A percentile compares a stretch with the other conserved stretches of the same genome.
These are phyloP conservation scores for Ctenicera cuprea DNA, from an alignment of 2,888 invertebrate genomes.

Conservation along the genomic window DNA sequence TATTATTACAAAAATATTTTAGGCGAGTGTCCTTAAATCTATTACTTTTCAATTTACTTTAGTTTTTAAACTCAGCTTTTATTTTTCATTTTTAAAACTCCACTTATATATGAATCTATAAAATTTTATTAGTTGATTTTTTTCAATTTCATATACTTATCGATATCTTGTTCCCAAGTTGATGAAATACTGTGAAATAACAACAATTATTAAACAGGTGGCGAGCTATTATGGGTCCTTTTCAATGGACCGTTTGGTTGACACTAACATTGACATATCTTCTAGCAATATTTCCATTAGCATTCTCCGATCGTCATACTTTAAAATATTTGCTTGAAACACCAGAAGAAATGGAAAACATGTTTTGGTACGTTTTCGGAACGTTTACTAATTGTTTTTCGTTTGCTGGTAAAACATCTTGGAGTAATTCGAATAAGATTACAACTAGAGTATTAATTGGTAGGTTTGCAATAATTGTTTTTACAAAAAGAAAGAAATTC, in stretches of 20 bases:
- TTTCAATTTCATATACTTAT: too few species aligned
- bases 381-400: constrained; percentile 90
- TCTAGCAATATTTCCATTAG: constrained; percentile 83
- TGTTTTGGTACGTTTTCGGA: constrained; percentile 92
- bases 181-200: too few species aligned
- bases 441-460: constrained; percentile 85
- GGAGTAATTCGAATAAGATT: constrained; percentile 81
- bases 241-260: constrained; percentile 88
- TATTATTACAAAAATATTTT: too few species aligned
- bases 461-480: constrained; percentile 64
- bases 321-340: constrained; percentile 80
- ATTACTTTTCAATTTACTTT: too few species aligned
- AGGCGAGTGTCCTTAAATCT: too few species aligned
- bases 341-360: constrained; percentile 85
- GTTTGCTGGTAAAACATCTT: constrained; percentile 81
- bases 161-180: too few species aligned
- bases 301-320: constrained; percentile 83
- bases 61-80: too few species aligned
- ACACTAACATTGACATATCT: constrained; percentile 83
- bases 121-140: too few species aligned
- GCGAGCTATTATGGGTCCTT: constrained; percentile 88
- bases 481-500: background rate
- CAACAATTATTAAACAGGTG: constrained; percentile 73
- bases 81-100: too few species aligned
- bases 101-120: too few species aligned